Evolutionary conservation across 2,797 vertebrate species (phyloP).

Genomic region (Micrastur ruficollis): DNA sequence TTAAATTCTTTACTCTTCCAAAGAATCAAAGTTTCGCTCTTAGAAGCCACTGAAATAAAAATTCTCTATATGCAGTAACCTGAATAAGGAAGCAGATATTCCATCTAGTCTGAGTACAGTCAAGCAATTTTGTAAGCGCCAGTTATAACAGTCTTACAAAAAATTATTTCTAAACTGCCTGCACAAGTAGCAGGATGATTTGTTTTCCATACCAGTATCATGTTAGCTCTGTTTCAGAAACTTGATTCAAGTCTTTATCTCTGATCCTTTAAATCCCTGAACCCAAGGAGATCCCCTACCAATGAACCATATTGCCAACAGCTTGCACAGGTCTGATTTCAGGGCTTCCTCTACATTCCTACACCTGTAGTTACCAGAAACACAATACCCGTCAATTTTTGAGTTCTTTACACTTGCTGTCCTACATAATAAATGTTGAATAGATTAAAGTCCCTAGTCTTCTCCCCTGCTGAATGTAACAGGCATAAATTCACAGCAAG

Average conservation of each 20-base stretch:
- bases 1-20: not conserved
- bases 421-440: not conserved
- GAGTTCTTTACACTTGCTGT: not conserved
- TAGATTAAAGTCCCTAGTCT: not conserved
- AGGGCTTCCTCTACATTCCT: not conserved
- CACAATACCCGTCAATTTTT: not conserved
- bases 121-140: not conserved
- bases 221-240: not conserved
- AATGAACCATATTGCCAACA: not conserved
- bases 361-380: not conserved
- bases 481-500: not conserved
- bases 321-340: not conserved
- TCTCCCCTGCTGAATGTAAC: not conserved
- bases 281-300: not conserved
- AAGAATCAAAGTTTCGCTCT: not conserved
- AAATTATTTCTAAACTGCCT: not conserved
- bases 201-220: not conserved
- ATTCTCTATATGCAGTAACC: not conserved
- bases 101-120: not conserved
- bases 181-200: not conserved
- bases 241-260: not conserved
- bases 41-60: not conserved
- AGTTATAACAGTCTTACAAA: not conserved
- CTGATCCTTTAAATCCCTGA: not conserved
- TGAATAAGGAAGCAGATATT: not conserved